Percentiles rank a stretch among this genome's conserved stretches.
phyloP scores from a whole-genome alignment of 1,140 invertebrate genomes.

The Orussus abietinus region DNA sequence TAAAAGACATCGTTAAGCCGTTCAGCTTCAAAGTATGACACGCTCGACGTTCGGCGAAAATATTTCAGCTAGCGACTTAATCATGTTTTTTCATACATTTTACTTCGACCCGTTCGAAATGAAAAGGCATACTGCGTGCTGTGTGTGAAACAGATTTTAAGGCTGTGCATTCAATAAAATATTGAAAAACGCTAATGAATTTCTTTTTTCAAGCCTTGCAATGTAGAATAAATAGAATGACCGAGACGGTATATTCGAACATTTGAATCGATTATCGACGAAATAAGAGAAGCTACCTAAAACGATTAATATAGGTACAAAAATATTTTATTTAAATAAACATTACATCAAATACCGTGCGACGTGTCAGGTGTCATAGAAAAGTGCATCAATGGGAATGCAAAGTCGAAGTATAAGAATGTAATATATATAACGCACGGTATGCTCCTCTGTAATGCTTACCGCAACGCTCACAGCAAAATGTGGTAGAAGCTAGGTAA shows the following conservation, averaged over 20 bases:
- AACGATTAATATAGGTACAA: conserved; percentile 4
- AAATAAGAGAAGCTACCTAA: too few species aligned
- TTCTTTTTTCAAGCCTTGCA: too few species aligned
- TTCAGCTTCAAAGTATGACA: too few species aligned
- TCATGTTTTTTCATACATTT: conserved; percentile 31
- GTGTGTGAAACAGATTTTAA: conserved; percentile 43
- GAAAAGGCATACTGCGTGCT: conserved; percentile 20
- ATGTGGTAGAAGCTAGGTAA: too few species aligned
- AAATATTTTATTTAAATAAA: conserved; percentile 22
- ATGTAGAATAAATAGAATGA: too few species aligned
- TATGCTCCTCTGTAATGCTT: too few species aligned
- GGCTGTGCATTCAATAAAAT: conserved; percentile 51
- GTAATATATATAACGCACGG: too few species aligned
- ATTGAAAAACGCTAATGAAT: conserved; percentile 37
- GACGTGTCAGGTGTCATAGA: conserved; percentile 14
- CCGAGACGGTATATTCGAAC: too few species aligned
- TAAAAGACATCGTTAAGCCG: conserved; percentile 19
- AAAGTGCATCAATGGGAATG: conserved; percentile 32
- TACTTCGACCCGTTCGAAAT: conserved; percentile 9
- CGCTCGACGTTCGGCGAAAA: too few species aligned
- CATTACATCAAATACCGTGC: conserved; percentile 21
- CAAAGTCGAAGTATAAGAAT: conserved; percentile 13
- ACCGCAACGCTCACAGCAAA: too few species aligned
- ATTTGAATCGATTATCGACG: too few species aligned
- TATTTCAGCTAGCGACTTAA: too few species aligned